Conservation (phyloP, 2,888 invertebrate genomes). For the Acleris laterana region DNA sequence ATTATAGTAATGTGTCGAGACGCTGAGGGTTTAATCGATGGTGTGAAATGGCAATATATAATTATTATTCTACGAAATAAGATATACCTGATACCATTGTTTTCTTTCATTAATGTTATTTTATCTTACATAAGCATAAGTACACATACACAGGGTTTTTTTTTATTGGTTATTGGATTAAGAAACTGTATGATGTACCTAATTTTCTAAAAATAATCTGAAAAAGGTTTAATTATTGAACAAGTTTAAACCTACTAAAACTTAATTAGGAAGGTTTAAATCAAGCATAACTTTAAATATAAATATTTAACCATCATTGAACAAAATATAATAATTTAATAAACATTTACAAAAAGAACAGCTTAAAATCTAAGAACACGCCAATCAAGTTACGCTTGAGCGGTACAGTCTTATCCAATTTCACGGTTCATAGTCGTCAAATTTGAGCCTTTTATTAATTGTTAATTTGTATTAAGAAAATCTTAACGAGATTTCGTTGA, state of each 20-base stretch:
- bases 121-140: no score
- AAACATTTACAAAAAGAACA: slow-evolving; percentile 7
- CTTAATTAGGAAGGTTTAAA: no score
- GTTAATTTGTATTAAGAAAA: slow-evolving; percentile 63
- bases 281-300: not conserved
- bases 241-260: no score
- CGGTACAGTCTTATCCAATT: slow-evolving; percentile 61
- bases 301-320: not conserved
- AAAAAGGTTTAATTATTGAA: no score
- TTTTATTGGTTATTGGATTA: no score
- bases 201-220: no score
- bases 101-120: no score
- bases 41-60: slow-evolving; percentile 42
- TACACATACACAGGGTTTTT: no score
- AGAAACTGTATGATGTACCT: no score
- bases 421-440: slow-evolving; percentile 51
- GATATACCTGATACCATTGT: no score
- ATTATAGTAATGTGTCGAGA: slow-evolving; percentile 62
- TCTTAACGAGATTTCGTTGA: slow-evolving; percentile 45
- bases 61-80: slow-evolving; percentile 7
- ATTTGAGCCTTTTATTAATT: slow-evolving; percentile 60
- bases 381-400: slow-evolving; percentile 55
- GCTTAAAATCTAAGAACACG: slow-evolving; percentile 46
- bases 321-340: not conserved
- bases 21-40: slow-evolving; percentile 44